Evolutionary conservation across 1,140 invertebrate species (phyloP), one percentile per base, ranked within the genome.

Genomic region (Sipha flava): DNA sequence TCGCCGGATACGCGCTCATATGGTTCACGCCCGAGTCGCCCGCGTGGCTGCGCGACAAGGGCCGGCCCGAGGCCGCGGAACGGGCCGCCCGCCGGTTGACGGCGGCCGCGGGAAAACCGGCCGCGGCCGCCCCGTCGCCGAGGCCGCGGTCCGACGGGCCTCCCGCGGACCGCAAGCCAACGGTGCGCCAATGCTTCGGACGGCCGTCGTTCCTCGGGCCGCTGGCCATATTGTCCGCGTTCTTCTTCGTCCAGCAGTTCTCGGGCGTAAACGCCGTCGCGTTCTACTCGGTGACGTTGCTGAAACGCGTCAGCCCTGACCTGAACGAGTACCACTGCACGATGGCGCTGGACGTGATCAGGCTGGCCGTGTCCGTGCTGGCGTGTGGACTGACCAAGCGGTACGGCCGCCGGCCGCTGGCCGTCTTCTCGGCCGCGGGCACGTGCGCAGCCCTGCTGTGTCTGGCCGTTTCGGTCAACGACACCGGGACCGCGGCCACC

Each of bases 1-100:
- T 89, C 21, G 12, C 88, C 18, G 84, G 86, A 43, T 86, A 87
- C 26, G 34, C 87, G 3, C 79, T 88, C 2, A 81, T 89, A 45
- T 84, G 85, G 23, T 86, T 89, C 21, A 85, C 90, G 2, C 91
- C 91, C 0, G 92, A 94, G 84, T 92, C 91, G 77, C 92, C 92
- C 1, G 87, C 89, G 1, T 94, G 91, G 91, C 84, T 92, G 57
- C 86, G 89, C 0, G 86, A 87, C 5, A 88, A 88, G 82, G 88
- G 88, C 21, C n/a, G 14, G 7, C 2, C 37, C 26, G 40, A 1
- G 14, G 14, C 21, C 21, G 64, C 64, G 1, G 64, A 68, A 45
- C 64, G 40, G 37, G 64, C 40, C 21, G 6, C 16, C n/a, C 10
- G 64, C 26, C 64, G 49, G 12, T 9, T 40, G 72, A 7, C 72